Evolutionary conservation across 2,113 vertebrate species (phyloP), one percentile per base, ranked within the genome.

Genomic region (Carassius carassius): DNA sequence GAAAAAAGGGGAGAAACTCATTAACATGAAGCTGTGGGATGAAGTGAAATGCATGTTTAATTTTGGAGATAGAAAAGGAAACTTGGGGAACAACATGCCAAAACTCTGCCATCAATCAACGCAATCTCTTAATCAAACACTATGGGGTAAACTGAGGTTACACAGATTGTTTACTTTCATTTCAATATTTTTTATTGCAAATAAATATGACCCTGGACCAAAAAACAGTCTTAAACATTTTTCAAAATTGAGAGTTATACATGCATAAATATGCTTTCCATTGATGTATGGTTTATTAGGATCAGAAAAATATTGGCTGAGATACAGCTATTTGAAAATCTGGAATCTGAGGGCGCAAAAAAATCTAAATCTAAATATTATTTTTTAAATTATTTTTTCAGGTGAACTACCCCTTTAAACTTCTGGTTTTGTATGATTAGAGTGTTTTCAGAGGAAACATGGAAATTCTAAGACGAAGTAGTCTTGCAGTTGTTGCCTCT

Each of bases 31-130:
- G 65, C 25, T 1, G 19, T 51, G 60, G 25, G 62, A 80, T 49
- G 78, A 81, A 13, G 78, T 81, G 75, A 78, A 78, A 78, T 37
- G 75, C 25, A 17, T 19, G 62, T 81, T 79, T 19, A 63, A 79
- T 79, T 54, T 76, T 79, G 37, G 1, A 2, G 21, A 62, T 37
- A 8, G 16, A 79, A 79, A 9, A 12, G 37, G 9, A 79, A 79
- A 79, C 54, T 41, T 60, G 3, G 4, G 8, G 12, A 35, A 35
- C 37, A 79, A 63, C 12, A 13, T 25, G 14, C 37, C 11, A 79
- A 79, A 63, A 63, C 5, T 79, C n/a, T 47, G 37, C 58, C 23
- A 12, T 62, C 77, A 63, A 25, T 25, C 58, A 44, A 63, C 58
- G 2, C 2, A 2, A 37, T 78, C 4, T 35, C 16, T 75, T 75